phyloP scores from a whole-genome alignment of 1,140 invertebrate species.

The Calephelis nemesis region DNA sequence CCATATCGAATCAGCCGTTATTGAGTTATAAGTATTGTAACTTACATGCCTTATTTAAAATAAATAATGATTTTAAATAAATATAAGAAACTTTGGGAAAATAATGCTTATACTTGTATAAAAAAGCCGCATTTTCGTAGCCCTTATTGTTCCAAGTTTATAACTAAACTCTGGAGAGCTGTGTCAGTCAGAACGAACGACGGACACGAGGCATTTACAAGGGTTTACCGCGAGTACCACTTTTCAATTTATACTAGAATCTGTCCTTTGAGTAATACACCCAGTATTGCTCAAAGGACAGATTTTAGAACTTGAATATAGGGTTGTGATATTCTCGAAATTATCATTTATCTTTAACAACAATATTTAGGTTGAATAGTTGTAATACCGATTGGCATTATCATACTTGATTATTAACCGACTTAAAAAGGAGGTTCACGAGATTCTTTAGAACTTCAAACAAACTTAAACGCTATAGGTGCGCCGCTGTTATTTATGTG shows the following conservation, averaged over 20 bases:
- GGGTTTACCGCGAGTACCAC: conserved; percentile 28
- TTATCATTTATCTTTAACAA: neutral
- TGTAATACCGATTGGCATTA: neutral
- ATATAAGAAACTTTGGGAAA: neutral
- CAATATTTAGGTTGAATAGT: neutral
- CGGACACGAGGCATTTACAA: conserved; percentile 38
- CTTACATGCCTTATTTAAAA: too few species aligned
- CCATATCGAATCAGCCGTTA: too few species aligned
- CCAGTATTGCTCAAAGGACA: conserved; percentile 25
- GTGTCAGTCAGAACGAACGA: conserved; percentile 23
- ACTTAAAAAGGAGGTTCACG: too few species aligned
- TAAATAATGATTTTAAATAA: neutral
- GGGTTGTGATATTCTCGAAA: neutral
- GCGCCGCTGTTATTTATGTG: too few species aligned
- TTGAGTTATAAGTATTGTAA: too few species aligned
- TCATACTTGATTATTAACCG: too few species aligned
- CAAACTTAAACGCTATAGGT: too few species aligned
- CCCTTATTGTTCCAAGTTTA: neutral
- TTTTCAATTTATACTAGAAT: conserved; percentile 28
- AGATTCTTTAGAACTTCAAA: too few species aligned
- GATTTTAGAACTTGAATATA: conserved; percentile 8
- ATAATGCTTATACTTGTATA: neutral
- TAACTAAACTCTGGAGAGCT: conserved; percentile 11
- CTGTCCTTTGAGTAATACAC: neutral
- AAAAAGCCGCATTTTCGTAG: neutral